Evolutionary conservation across 2,113 vertebrate species (phyloP).

Genomic region (Trogon surrucura): DNA sequence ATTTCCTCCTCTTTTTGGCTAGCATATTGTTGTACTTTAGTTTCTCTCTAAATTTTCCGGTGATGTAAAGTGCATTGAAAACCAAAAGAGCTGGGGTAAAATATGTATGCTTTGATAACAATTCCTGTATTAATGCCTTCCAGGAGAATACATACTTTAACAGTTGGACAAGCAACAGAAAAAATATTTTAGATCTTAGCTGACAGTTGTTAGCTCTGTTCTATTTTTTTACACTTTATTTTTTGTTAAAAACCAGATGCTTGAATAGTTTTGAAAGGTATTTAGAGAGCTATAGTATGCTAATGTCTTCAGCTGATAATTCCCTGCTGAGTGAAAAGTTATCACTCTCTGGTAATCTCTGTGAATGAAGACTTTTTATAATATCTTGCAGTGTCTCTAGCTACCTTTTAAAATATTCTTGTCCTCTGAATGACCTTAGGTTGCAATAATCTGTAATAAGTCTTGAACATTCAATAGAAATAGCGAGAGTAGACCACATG

Average conservation of each 20-base stretch:
- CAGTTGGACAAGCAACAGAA: background rate
- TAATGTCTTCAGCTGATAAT: background rate
- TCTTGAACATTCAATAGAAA: background rate
- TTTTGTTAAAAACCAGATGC: background rate
- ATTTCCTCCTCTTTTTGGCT: background rate
- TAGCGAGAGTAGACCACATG: background rate
- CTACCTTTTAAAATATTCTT: conserved; percentile 1
- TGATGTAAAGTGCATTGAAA: background rate
- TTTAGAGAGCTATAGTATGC: background rate
- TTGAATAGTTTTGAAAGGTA: background rate
- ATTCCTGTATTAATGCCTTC: background rate
- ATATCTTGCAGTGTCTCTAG: background rate
- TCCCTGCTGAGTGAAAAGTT: background rate
- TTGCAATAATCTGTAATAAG: background rate
- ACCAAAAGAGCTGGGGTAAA: background rate
- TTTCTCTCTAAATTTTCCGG: background rate
- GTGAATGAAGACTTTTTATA: background rate
- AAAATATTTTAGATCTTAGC: background rate
- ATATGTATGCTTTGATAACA: background rate
- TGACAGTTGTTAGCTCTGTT: background rate
- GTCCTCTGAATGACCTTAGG: background rate
- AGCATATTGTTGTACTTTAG: background rate
- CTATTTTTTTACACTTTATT: background rate
- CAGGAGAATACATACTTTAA: background rate
- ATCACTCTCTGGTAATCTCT: background rate